A percentile compares a stretch with the other conserved stretches of the same genome.
phyloP scores from a whole-genome alignment of 2,888 invertebrate genomes.

The Neelides folsomi region DNA sequence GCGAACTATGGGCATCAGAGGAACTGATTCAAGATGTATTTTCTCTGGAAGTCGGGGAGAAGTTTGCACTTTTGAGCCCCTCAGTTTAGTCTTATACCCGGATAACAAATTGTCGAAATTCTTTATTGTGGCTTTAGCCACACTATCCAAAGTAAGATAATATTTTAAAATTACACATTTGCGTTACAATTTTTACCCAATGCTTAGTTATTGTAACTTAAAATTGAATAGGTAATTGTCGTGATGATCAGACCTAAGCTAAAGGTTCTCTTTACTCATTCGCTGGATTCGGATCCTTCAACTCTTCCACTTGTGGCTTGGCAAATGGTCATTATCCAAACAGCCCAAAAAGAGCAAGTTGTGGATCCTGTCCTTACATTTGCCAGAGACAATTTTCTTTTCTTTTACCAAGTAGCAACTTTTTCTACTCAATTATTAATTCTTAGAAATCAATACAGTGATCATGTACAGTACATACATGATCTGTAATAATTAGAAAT shows the following conservation, averaged over 20 bases:
- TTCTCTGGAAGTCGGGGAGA: constrained; percentile 97
- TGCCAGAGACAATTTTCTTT: constrained; percentile 66
- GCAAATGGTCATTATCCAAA: constrained; percentile 76
- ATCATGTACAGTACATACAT: neutral
- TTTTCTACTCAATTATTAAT: neutral
- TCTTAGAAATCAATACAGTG: neutral
- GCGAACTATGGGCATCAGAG: constrained; percentile 70
- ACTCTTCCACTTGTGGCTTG: constrained; percentile 82
- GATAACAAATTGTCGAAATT: constrained; percentile 56
- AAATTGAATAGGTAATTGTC: constrained; percentile 50
- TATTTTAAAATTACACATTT: too few species aligned
- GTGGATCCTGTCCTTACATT: constrained; percentile 79
- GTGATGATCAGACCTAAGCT: constrained; percentile 64
- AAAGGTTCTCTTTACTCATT: constrained; percentile 62
- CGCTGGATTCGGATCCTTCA: constrained; percentile 54
- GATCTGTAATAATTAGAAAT: neutral
- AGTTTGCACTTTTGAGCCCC: constrained; percentile 61
- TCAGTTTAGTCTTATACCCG: constrained; percentile 46
- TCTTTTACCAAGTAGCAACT: constrained; percentile 61
- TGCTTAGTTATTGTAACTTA: neutral
- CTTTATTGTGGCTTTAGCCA: constrained; percentile 79
- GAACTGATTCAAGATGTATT: constrained; percentile 78
- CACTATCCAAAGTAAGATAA: constrained; percentile 66
- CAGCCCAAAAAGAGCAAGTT: constrained; percentile 48
- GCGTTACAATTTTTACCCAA: neutral